These are phyloP conservation scores for Porites divaricata DNA, from an alignment of 92 coral and sea anemone genomes.

Conservation along the genomic window DNA sequence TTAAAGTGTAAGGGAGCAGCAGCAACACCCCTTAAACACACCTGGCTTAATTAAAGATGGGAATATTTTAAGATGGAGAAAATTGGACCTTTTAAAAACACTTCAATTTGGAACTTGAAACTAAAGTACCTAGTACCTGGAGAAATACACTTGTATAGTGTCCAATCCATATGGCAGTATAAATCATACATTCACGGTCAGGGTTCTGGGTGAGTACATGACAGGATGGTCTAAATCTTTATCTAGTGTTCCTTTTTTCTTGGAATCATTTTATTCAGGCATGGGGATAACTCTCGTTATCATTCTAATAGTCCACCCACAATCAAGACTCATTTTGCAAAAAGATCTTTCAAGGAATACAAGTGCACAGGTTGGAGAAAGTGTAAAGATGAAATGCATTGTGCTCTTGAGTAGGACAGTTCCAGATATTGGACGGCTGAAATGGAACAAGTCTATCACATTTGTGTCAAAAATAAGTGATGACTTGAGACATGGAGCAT, in stretches of 20 bases:
- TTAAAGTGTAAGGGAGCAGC: constrained; percentile 85
- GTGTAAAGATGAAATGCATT: constrained; percentile 51
- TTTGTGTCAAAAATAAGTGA: constrained; percentile 17
- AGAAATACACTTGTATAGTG: constrained; percentile 91
- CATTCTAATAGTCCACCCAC: too few relatives aligned
- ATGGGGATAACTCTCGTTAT: too few relatives aligned
- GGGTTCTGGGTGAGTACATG: constrained; percentile 78
- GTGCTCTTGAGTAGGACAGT: constrained; percentile 46
- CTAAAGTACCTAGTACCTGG: constrained; percentile 75
- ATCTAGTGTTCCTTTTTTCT: too few relatives aligned
- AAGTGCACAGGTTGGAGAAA: constrained; percentile 53
- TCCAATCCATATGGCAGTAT: constrained; percentile 86
- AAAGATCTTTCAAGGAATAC: constrained; percentile 38
- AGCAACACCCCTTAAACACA: constrained; percentile 80
- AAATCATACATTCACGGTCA: constrained; percentile 86
- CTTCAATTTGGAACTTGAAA: constrained; percentile 77
- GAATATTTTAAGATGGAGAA: constrained; percentile 51
- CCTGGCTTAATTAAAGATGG: constrained; percentile 92
- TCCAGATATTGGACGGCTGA: constrained; percentile 65
- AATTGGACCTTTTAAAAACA: constrained; percentile 86
- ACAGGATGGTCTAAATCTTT: too few relatives aligned
- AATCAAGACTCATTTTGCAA: constrained; percentile 50
- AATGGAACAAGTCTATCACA: constrained; percentile 55
- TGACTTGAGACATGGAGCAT: not conserved
- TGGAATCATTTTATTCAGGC: too few relatives aligned